Conservation (phyloP, 2,888 invertebrate genomes). For the Torymus auratus region DNA sequence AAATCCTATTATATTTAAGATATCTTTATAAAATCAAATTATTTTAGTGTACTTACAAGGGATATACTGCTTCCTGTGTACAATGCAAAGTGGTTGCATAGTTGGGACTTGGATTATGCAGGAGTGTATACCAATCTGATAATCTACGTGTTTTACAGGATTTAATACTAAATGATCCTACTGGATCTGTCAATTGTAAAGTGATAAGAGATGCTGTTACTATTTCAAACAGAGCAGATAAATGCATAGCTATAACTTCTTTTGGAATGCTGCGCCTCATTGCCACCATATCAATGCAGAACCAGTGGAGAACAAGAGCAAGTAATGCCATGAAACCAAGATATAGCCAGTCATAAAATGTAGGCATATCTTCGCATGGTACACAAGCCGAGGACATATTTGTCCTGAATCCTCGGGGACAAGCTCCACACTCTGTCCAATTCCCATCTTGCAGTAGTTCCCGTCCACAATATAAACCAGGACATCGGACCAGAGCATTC, state of each 20-base stretch:
- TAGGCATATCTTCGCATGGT: slow-evolving; percentile 85
- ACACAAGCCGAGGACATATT: slow-evolving; percentile 86
- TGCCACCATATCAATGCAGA: slow-evolving; percentile 91
- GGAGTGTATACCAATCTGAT: slow-evolving; percentile 97
- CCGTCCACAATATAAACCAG: slow-evolving; percentile 91
- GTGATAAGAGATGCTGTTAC: slow-evolving; percentile 86
- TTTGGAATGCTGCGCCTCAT: slow-evolving; percentile 86
- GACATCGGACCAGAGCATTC: slow-evolving; percentile 78
- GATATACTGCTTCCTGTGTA: slow-evolving; percentile 98
- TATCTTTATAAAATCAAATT: too few species aligned
- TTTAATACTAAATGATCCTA: slow-evolving; percentile 85
- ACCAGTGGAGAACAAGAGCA: slow-evolving; percentile 93
- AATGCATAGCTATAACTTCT: slow-evolving; percentile 86
- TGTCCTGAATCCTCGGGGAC: slow-evolving; percentile 89
- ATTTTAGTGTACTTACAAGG: slow-evolving; percentile 84
- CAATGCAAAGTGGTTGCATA: slow-evolving; percentile 93
- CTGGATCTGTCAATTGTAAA: slow-evolving; percentile 88
- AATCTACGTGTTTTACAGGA: slow-evolving; percentile 89
- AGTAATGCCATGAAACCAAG: slow-evolving; percentile 95
- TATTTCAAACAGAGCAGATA: slow-evolving; percentile 91
- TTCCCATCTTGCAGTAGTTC: slow-evolving; percentile 82
- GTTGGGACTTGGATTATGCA: slow-evolving; percentile 95
- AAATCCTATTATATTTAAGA: too few species aligned
- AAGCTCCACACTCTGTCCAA: slow-evolving; percentile 91
- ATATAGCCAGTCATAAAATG: slow-evolving; percentile 94